Base-by-base conservation (phyloP, 2,113 vertebrate species). In the Machaerirhynchus nigripectus region DNA sequence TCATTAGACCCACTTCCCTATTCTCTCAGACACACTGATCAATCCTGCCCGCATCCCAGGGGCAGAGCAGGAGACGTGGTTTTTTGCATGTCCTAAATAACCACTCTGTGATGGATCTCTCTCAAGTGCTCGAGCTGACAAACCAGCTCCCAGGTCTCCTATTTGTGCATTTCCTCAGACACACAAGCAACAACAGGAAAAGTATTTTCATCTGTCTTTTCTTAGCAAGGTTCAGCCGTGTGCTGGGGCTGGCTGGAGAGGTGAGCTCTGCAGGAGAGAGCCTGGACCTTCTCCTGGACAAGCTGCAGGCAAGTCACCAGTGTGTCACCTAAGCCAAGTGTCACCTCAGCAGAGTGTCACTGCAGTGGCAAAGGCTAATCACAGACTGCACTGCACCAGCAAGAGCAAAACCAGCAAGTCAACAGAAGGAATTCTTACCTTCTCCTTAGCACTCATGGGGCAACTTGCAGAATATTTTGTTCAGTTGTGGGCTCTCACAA, bases 1-100 rank as follows among this genome's bases (percentile, higher is more conserved):
- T 96, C 96, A 93, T 96, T 93, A 96, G 95, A 91, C 31, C 93
- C 78, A 82, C 92, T 96, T 84, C 44, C 76, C 91, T 84, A 90
- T 95, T 95, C 94, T 94, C 90, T 91, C 80, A 95, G 85, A 87
- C 96, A 89, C 6, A 37, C 42, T 83, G 90, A 96, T 94, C 74
- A 95, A 95, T 94, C 96, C 76, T 93, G 92, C 68, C 40, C 6
- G 1, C 16, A 40, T 95, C 95, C 94, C 74, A 30, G 68, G 59
- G 90, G 91, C 59, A 81, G 84, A 89, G 59, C 76, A 68, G 53
- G 75, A 83, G 61, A 31, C 2, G 47, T 22, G 5, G 67, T 28
- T 85, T 79, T 67, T 80, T 75, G 64, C 76, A 49, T 27, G 74
- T 83, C 91, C 96, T 92, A 90, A 50, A 83, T 74, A 91, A 76